Base-by-base conservation (phyloP, 2,113 vertebrate species). In the Addax nasomaculatus region DNA sequence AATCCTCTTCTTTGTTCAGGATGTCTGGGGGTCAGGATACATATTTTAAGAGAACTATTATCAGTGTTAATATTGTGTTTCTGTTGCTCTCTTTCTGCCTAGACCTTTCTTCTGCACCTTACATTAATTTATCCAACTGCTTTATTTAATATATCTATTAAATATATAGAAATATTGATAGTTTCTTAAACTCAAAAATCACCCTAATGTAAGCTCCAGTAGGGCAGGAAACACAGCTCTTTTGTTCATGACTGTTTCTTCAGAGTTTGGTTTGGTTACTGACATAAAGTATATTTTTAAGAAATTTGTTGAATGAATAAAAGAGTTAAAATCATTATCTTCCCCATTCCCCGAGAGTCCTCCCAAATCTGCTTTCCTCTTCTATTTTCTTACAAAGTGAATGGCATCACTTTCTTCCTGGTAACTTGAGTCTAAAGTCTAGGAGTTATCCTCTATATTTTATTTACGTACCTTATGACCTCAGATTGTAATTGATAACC, bases 291-390 rank as follows among this genome's bases (percentile, higher is more conserved):
- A 81, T 43, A 16, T 67, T 97, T 89, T 49, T 57, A 85, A 89
- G 53, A 91, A 81, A 92, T 78, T n/a, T 90, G 10, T 78, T 86
- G 30, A 89, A 62, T 83, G 73, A 80, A 84, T 85, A 47, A 58
- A 27, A 80, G 33, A 92, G 17, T 78, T 87, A 47, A 85, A 57
- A n/a, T 45, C 12, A 79, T 30, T 5, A 3, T 64, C 30, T 95
- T 64, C 12, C 1, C 5, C 23, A 49, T 67, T 7, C 3, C 25
- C n/a, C 16, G 1, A 29, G 1, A 76, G 6, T 45, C 13, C 14
- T 93, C 80, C 27, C 29, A 58, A 92, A 62, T 13, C 33, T 76
- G 15, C 49, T 85, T 88, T 88, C 9, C 39, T 91, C 25, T 43
- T 51, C 3, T 49, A 21, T 16, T 80, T 39, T 81, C 43, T 93